Evolutionary conservation across 1,140 invertebrate species (phyloP).

Genomic region (Lasioglossum albipes): DNA sequence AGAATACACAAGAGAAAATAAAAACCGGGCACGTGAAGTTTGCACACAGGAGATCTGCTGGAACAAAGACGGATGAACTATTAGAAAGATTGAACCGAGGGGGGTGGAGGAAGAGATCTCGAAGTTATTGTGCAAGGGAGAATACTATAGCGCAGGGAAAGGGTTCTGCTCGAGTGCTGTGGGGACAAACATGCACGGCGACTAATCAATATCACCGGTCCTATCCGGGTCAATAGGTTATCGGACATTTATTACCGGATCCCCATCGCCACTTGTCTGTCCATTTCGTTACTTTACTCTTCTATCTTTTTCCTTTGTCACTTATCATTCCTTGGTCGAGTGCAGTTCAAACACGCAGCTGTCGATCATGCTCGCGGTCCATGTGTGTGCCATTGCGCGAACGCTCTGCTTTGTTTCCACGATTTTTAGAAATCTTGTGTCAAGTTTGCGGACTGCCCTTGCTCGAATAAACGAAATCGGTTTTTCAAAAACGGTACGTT

Average conservation of each 20-base stretch:
- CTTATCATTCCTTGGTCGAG: not conserved
- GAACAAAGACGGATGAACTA: constrained; percentile 1
- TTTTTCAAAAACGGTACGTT: too few species aligned
- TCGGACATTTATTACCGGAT: constrained; percentile 41
- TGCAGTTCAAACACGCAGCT: not conserved
- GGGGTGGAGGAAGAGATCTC: not conserved
- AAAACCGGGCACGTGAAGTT: not conserved
- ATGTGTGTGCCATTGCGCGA: too few species aligned
- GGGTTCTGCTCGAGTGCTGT: constrained; percentile 27
- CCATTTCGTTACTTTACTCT: constrained; percentile 36
- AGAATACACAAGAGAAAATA: constrained; percentile 1
- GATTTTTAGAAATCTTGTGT: too few species aligned
- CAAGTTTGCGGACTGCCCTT: too few species aligned
- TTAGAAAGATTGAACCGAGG: not conserved
- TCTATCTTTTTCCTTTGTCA: constrained; percentile 13
- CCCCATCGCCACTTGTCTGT: constrained; percentile 11
- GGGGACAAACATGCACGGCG: constrained; percentile 43
- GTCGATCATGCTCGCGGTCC: constrained; percentile 10
- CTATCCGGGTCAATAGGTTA: constrained; percentile 60
- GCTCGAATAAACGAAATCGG: too few species aligned
- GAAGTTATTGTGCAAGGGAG: not conserved
- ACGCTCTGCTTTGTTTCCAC: too few species aligned
- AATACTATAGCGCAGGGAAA: not conserved
- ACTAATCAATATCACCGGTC: constrained; percentile 55
- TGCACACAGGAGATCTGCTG: not conserved